phyloP scores from a whole-genome alignment of 2,113 vertebrate species.

The Tichodroma muraria region DNA sequence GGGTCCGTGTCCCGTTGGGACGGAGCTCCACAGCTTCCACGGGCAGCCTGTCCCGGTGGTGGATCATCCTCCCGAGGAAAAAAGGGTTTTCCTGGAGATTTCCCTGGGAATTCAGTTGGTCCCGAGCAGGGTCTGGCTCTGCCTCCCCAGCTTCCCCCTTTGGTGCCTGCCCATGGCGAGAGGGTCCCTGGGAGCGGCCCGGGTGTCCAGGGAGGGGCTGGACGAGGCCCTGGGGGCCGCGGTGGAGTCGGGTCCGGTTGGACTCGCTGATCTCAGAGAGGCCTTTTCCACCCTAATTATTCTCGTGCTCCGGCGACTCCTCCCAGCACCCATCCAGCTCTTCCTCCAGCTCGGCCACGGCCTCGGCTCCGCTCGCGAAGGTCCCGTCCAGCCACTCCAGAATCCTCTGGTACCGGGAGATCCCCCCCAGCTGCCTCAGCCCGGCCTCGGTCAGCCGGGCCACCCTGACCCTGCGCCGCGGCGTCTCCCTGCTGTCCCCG shows the following conservation, averaged over 20 bases:
- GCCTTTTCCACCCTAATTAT: rapidly evolving
- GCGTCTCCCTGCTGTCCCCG: rapidly evolving
- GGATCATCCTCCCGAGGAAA: too few species aligned
- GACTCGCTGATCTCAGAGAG: not conserved
- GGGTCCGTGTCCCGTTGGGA: rapidly evolving
- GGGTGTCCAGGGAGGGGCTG: not conserved
- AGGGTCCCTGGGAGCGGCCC: not conserved
- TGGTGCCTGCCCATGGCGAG: rapidly evolving
- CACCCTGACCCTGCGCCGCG: rapidly evolving
- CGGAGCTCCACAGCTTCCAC: not conserved
- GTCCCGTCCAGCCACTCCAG: not conserved
- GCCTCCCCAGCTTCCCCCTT: not conserved
- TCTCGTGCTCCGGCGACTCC: rapidly evolving
- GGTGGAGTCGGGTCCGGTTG: rapidly evolving
- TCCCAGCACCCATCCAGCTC: not conserved
- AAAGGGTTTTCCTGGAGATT: not conserved
- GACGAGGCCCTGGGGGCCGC: too few species aligned
- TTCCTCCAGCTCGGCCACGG: not conserved
- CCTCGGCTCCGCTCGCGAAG: rapidly evolving
- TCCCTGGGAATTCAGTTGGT: not conserved
- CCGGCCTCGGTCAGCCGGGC: not conserved
- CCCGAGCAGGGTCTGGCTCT: not conserved
- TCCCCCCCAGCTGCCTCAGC: not conserved
- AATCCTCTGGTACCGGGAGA: not conserved
- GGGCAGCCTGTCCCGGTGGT: not conserved